Evolutionary conservation across 2,113 vertebrate genomes (phyloP), one percentile per base, ranked within the genome.

Genomic region (Brachypteracias leptosomus): DNA sequence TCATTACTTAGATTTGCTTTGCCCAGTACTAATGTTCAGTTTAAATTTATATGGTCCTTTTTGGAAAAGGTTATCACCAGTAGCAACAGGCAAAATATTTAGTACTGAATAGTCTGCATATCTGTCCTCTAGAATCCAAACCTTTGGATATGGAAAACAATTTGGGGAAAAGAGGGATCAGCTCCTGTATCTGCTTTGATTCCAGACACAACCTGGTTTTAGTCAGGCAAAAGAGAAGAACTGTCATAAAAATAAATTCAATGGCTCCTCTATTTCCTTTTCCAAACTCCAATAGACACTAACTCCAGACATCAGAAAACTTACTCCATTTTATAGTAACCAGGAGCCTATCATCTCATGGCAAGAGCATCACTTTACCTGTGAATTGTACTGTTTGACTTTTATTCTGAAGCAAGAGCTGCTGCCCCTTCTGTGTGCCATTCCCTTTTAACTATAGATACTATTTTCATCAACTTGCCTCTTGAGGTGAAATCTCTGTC

Each of bases 11-110:
- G 47, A 63, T 44, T 51, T 93, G 36, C 65, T 95, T 92, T 95
- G 91, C 95, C 73, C 86, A 85, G 65, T 36, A 40, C 61, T 78
- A 72, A 84, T 52, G 68, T 90, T 85, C 86, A 78, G 35, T 83
- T 86, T 75, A 92, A 95, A 95, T 92, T 95, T 95, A 78, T 87
- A 72, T 9, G 3, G n/a, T 95, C 26, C 25, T 94, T 95, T 95
- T 86, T 85, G 61, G 61, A 90, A 95, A 95, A 97, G 91, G 95
- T 96, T 96, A 92, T 97, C 89, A 91, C 96, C 70, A 95, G 57
- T 92, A 95, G 96, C 96, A 96, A 97, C 95, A 81, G 73, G 76
- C 52, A 95, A 93, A 97, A 97, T 95, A 96, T 97, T 97, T 95
- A 81, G 52, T 71, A 65, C 57, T 85, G 76, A 90, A 81, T 75